Evolutionary conservation across 2,888 invertebrate genomes (phyloP).

Genomic region (Calliphora vomitoria): DNA sequence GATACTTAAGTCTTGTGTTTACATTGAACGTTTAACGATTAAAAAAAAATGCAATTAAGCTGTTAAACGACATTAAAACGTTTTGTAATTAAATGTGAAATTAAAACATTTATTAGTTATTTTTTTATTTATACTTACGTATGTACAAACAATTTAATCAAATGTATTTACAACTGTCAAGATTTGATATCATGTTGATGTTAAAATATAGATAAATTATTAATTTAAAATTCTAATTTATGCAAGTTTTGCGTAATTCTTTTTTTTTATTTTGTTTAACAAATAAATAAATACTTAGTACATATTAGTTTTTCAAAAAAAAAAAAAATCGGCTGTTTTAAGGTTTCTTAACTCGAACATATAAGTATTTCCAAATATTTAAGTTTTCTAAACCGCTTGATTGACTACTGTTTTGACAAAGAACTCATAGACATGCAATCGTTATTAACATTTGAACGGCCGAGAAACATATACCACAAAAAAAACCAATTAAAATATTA

Average conservation of each 20-base stretch:
- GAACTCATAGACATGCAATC: conserved; percentile 50
- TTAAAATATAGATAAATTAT: conserved; percentile 32
- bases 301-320: not conserved
- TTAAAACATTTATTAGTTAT: conserved; percentile 6
- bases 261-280: no score
- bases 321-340: conserved; percentile 10
- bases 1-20: conserved; percentile 44
- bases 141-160: conserved; percentile 1
- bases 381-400: conserved; percentile 37
- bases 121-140: not conserved
- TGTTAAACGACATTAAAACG: conserved; percentile 33
- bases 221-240: conserved; percentile 52
- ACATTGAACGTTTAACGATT: not conserved
- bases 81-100: conserved; percentile 26
- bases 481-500: conserved; percentile 68
- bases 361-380: not conserved
- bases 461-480: not conserved
- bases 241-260: not conserved
- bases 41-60: conserved; percentile 19
- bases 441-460: conserved; percentile 27
- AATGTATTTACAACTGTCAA: conserved; percentile 48
- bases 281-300: no score
- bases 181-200: conserved; percentile 52
- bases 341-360: not conserved
- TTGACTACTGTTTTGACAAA: conserved; percentile 69